Evolutionary conservation across 2,113 vertebrate genomes (phyloP).

Genomic region (Neomonachus schauinslandi): DNA sequence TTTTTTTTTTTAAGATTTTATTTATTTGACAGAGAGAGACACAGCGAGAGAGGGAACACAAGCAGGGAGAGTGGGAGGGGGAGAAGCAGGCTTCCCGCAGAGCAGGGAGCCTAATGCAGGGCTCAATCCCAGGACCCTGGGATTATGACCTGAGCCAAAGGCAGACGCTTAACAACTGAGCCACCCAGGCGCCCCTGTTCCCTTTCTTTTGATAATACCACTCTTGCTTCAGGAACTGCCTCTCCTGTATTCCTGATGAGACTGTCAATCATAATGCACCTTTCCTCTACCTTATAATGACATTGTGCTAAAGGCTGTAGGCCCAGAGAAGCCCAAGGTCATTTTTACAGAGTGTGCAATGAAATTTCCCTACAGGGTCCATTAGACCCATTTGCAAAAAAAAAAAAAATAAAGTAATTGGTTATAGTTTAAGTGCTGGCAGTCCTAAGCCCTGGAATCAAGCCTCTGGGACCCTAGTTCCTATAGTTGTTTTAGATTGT

Average conservation of each 20-base stretch:
- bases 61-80: too few species aligned
- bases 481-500: background rate
- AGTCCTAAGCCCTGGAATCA: background rate
- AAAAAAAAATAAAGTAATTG: background rate
- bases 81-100: too few species aligned
- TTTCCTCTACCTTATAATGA: background rate
- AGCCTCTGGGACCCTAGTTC: background rate
- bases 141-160: too few species aligned
- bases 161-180: too few species aligned
- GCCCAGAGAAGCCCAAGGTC: background rate
- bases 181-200: background rate
- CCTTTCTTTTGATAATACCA: background rate
- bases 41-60: too few species aligned
- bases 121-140: too few species aligned
- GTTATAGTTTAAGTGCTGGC: background rate
- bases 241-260: background rate
- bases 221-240: background rate
- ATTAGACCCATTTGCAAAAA: background rate
- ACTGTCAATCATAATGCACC: background rate
- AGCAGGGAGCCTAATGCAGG: too few species aligned
- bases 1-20: background rate
- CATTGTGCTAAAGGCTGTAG: background rate
- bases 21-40: too few species aligned
- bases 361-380: slow-evolving; percentile 2
- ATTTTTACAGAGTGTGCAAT: slow-evolving; percentile 36